These are phyloP conservation scores for Microplitis manilae DNA, from an alignment of 2,888 invertebrate genomes.

Conservation along the genomic window DNA sequence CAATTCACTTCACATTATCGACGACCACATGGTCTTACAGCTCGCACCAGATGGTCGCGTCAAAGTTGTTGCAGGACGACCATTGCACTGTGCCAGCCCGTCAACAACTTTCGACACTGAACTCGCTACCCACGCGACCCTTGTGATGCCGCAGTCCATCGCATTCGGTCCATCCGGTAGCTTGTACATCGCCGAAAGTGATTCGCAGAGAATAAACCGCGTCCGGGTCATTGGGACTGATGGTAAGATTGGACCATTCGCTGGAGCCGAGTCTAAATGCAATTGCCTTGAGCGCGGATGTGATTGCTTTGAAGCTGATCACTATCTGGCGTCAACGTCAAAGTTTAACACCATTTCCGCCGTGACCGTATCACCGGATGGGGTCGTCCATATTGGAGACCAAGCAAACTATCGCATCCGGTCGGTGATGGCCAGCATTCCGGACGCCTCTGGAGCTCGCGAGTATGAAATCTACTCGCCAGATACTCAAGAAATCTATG, in stretches of 20 bases:
- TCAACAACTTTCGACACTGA: slow-evolving; percentile 86
- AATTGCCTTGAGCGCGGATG: slow-evolving; percentile 93
- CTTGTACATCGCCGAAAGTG: slow-evolving; percentile 95
- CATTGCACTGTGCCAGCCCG: slow-evolving; percentile 91
- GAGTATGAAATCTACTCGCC: slow-evolving; percentile 96
- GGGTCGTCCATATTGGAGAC: slow-evolving; percentile 95
- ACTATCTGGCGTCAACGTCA: slow-evolving; percentile 92
- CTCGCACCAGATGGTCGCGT: slow-evolving; percentile 92
- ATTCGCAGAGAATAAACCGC: slow-evolving; percentile 94
- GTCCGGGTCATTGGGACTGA: slow-evolving; percentile 93
- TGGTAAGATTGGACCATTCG: slow-evolving; percentile 93
- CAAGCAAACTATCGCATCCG: slow-evolving; percentile 92
- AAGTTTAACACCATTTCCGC: slow-evolving; percentile 96
- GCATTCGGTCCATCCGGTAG: slow-evolving; percentile 94
- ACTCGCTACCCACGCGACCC: slow-evolving; percentile 90
- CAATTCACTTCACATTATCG: slow-evolving; percentile 95
- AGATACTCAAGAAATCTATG: slow-evolving; percentile 94
- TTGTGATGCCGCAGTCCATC: slow-evolving; percentile 95
- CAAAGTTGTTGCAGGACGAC: slow-evolving; percentile 93
- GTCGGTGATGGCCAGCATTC: slow-evolving; percentile 91
- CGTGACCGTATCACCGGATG: slow-evolving; percentile 93
- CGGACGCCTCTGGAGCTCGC: slow-evolving; percentile 85
- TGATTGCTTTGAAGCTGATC: slow-evolving; percentile 93
- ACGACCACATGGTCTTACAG: slow-evolving; percentile 95
- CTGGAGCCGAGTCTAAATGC: slow-evolving; percentile 94